phyloP scores from a whole-genome alignment of 92 coral and sea anemone species.

The Palythoa grandiflora region DNA sequence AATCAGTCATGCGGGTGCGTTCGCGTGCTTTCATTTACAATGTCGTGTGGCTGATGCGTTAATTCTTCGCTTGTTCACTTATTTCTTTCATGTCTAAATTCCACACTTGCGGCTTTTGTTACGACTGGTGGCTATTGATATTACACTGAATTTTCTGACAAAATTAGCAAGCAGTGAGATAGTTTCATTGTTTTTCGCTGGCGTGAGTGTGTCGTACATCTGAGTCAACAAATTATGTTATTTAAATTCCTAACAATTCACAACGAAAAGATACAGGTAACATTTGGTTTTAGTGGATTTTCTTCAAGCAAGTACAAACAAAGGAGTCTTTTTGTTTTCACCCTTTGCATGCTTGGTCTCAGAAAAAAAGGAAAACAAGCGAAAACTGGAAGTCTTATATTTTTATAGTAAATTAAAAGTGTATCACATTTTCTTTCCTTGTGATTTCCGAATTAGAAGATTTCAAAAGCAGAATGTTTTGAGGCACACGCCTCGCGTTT shows the following conservation, averaged over 20 bases:
- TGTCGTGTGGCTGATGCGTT: constrained; percentile 37
- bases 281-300: constrained; percentile 33
- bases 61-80: constrained; percentile 30
- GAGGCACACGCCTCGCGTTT: background rate
- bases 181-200: background rate
- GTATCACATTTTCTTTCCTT: background rate
- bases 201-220: background rate
- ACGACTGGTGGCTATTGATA: constrained; percentile 32
- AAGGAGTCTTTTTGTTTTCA: constrained; percentile 24
- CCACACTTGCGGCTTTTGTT: constrained; percentile 39
- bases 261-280: background rate
- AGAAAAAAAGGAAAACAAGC: background rate
- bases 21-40: constrained; percentile 36
- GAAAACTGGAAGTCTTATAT: background rate
- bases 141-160: constrained; percentile 1
- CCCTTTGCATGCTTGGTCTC: background rate
- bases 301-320: constrained; percentile 8
- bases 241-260: constrained; percentile 26
- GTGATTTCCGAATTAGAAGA: background rate
- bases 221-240: constrained; percentile 21
- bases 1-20: background rate
- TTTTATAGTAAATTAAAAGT: background rate
- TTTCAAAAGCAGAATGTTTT: background rate
- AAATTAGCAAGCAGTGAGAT: constrained; percentile 28
- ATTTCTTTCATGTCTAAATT: constrained; percentile 7